phyloP scores from a whole-genome alignment of 2,113 vertebrate species.

The Perca flavescens region DNA sequence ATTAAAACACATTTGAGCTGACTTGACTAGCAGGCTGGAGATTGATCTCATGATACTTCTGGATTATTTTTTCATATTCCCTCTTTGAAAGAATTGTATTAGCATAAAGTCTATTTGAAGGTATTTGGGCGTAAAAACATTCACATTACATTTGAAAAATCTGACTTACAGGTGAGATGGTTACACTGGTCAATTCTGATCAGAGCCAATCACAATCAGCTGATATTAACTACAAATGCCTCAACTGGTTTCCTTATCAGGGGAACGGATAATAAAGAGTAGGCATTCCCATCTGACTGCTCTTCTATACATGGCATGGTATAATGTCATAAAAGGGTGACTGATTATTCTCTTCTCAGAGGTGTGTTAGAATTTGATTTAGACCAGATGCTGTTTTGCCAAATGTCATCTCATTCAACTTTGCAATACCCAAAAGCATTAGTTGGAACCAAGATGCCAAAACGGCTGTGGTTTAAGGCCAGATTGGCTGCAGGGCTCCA shows the following conservation, averaged over 20 bases:
- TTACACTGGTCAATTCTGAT: background rate
- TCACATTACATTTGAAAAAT: background rate
- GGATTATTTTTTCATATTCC: background rate
- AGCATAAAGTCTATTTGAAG: slow-evolving; percentile 8
- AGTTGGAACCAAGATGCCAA: background rate
- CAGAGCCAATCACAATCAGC: background rate
- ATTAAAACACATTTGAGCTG: slow-evolving; percentile 10
- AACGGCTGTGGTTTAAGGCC: background rate
- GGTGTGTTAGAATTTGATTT: too few species aligned
- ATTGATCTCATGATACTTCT: background rate
- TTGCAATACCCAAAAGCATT: background rate
- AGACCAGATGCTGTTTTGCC: too few species aligned
- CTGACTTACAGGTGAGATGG: background rate
- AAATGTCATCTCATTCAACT: background rate
- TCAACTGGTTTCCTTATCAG: background rate
- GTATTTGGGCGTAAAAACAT: background rate
- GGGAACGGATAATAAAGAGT: too few species aligned
- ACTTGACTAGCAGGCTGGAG: background rate
- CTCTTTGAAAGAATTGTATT: background rate
- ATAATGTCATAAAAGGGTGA: background rate
- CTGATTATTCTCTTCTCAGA: background rate
- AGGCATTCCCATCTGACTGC: too few species aligned
- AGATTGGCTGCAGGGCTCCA: too few species aligned
- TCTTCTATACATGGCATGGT: background rate
- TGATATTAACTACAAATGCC: background rate